These are phyloP conservation scores for Sanderia malayensis DNA, from an alignment of 30 jellyfish, hydroid and myxozoan species.

Conservation along the genomic window DNA sequence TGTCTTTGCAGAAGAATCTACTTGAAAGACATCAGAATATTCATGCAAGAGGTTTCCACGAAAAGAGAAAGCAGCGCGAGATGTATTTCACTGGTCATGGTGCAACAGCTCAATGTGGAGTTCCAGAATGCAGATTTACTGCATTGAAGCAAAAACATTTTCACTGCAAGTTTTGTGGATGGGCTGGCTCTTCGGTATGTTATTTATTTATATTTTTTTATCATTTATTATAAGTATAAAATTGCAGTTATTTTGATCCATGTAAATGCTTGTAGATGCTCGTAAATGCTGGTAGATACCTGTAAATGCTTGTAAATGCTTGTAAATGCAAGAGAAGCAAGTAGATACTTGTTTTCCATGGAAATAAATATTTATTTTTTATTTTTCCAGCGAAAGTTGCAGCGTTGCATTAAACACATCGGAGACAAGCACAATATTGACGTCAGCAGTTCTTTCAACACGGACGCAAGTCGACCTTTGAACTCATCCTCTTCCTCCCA, in stretches of 20 bases:
- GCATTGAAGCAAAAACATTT: slow-evolving; percentile 42
- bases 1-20: slow-evolving; percentile 19
- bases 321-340: too few relatives aligned
- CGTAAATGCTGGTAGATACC: too few relatives aligned
- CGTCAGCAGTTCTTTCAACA: slow-evolving; percentile 8
- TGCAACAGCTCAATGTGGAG: slow-evolving; percentile 42
- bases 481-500: neutral
- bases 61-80: slow-evolving; percentile 49
- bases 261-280: too few relatives aligned
- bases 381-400: slow-evolving; percentile 47
- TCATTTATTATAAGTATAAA: too few relatives aligned
- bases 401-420: slow-evolving; percentile 57
- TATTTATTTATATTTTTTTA: neutral
- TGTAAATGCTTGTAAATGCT: too few relatives aligned
- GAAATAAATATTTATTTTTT: too few relatives aligned
- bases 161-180: slow-evolving; percentile 55
- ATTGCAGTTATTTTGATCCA: too few relatives aligned
- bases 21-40: slow-evolving; percentile 57
- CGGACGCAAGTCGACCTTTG: neutral
- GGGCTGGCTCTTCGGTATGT: slow-evolving; percentile 69
- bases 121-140: slow-evolving; percentile 34
- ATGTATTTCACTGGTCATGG: slow-evolving; percentile 61
- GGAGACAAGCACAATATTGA: slow-evolving; percentile 53
- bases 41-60: slow-evolving; percentile 62
- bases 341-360: too few relatives aligned